Percentiles rank a stretch among this genome's conserved stretches.
phyloP scores from a whole-genome alignment of 2,113 vertebrate species.

The Heloderma charlesbogerti region DNA sequence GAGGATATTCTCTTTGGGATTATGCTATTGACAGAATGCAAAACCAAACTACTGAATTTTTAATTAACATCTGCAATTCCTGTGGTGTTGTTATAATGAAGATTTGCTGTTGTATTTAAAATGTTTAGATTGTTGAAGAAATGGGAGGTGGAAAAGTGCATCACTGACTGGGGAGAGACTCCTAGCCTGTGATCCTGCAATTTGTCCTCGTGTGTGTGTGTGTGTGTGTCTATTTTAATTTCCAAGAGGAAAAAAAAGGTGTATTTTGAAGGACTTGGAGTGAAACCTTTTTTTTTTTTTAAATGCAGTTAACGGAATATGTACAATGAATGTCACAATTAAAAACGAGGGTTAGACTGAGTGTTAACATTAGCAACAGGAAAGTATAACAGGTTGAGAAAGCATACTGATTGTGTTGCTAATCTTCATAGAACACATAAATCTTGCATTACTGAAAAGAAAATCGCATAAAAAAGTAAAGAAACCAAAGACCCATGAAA shows the following conservation, averaged over 20 bases:
- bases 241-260: background rate
- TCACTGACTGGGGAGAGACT: background rate
- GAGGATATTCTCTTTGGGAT: constrained; percentile 3
- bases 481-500: background rate
- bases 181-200: background rate
- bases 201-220: background rate
- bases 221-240: background rate
- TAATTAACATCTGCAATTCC: constrained; percentile 9
- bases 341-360: too few species aligned
- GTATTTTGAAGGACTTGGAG: background rate
- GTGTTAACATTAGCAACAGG: too few species aligned
- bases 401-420: background rate
- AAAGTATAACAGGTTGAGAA: too few species aligned
- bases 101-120: background rate
- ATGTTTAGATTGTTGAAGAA: background rate
- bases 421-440: too few species aligned
- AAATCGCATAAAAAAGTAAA: background rate
- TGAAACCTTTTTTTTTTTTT: background rate
- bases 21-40: background rate
- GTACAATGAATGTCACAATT: too few species aligned
- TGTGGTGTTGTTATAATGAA: background rate
- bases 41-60: constrained; percentile 2
- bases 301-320: background rate
- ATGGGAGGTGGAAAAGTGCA: background rate
- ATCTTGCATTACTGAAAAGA: background rate